phyloP scores from a whole-genome alignment of 2,113 vertebrate species.

The Cheilinus undulatus region DNA sequence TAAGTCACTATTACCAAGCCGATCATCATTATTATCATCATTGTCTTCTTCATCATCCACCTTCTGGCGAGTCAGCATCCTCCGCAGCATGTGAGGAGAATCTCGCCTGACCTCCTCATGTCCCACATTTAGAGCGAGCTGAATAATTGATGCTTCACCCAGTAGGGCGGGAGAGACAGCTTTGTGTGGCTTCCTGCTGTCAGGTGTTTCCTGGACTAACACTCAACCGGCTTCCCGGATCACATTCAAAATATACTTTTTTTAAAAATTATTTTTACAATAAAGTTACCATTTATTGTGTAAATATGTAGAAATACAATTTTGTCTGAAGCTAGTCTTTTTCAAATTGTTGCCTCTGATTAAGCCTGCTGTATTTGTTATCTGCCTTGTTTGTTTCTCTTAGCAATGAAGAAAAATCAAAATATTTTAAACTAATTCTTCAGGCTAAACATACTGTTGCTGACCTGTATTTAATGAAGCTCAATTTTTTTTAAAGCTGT shows the following conservation, averaged over 20 bases:
- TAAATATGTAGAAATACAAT: too few relatives aligned
- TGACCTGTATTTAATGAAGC: too few relatives aligned
- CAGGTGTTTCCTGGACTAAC: slow-evolving; percentile 59
- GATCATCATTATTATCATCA: slow-evolving; percentile 4
- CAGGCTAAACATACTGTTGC: too few relatives aligned
- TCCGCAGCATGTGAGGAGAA: slow-evolving; percentile 53
- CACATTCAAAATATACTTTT: background rate
- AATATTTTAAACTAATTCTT: too few relatives aligned
- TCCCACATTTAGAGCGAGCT: slow-evolving; percentile 67
- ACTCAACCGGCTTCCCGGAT: background rate
- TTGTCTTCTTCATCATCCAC: background rate
- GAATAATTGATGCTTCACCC: slow-evolving; percentile 69
- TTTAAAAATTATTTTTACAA: too few relatives aligned
- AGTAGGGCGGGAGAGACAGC: slow-evolving; percentile 39
- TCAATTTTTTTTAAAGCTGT: too few relatives aligned
- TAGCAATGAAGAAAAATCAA: too few relatives aligned
- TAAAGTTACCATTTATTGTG: too few relatives aligned
- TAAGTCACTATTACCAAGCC: slow-evolving; percentile 27
- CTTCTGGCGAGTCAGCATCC: slow-evolving; percentile 63
- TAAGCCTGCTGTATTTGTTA: too few relatives aligned
- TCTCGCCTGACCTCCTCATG: slow-evolving; percentile 61
- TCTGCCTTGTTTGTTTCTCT: too few relatives aligned
- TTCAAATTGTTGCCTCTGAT: too few relatives aligned
- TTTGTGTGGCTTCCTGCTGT: slow-evolving; percentile 53
- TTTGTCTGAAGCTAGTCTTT: background rate